phyloP scores from a whole-genome alignment of 1,140 invertebrate genomes.

The Drosophila tropicalis region DNA sequence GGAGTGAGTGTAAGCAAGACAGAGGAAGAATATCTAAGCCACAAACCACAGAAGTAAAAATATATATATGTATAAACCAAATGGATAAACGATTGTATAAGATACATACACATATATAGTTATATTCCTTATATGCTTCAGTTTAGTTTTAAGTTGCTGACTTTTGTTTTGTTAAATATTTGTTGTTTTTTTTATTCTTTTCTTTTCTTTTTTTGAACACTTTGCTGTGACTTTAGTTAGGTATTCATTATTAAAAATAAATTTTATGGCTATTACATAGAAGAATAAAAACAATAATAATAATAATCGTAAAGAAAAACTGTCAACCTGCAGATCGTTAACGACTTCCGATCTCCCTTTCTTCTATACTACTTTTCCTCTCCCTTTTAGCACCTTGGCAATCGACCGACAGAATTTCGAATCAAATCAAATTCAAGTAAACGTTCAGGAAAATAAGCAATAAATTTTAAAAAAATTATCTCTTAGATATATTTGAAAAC shows the following conservation, averaged over 20 bases:
- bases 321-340: conserved; percentile 13
- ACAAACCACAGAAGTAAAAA: neutral
- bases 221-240: conserved; percentile 72
- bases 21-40: neutral
- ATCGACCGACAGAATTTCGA: neutral
- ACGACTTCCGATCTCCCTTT: conserved; percentile 6
- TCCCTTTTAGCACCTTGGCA: conserved; percentile 56
- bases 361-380: conserved; percentile 44
- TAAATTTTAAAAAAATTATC: conserved; percentile 50
- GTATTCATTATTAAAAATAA: conserved; percentile 12
- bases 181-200: conserved; percentile 11
- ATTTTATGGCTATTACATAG: conserved; percentile 49
- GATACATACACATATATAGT: neutral
- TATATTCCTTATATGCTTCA: conserved; percentile 34
- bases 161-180: conserved; percentile 31
- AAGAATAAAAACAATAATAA: conserved; percentile 28
- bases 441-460: conserved; percentile 18
- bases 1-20: neutral
- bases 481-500: conserved; percentile 41
- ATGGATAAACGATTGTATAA: neutral
- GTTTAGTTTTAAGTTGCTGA: conserved; percentile 55
- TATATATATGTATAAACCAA: neutral
- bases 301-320: neutral
- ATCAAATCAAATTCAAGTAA: neutral
- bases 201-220: conserved; percentile 56